Conservation (phyloP, 2,797 vertebrate species). For the Sebastes trivittatus region DNA sequence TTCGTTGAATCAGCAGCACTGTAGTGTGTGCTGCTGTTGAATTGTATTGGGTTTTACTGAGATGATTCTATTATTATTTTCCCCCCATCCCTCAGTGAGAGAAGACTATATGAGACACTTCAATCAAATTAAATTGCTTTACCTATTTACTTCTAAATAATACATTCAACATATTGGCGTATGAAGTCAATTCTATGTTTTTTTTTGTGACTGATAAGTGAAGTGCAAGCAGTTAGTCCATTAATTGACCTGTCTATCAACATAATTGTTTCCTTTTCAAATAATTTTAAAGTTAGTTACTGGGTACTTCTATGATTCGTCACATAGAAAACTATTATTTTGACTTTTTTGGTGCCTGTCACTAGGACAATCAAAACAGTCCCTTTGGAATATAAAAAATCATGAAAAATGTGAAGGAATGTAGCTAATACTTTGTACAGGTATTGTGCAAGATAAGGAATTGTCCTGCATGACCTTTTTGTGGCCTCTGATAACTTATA, state of each 20-base stretch:
- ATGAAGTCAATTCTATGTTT: not conserved
- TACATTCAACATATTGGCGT: not conserved
- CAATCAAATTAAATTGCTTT: not conserved
- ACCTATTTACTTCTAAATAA: not conserved
- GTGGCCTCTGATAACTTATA: not conserved
- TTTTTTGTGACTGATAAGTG: not conserved
- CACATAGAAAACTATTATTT: no score
- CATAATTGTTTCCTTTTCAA: not conserved
- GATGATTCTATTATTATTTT: not conserved
- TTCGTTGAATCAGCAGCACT: not conserved
- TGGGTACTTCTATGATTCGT: no score
- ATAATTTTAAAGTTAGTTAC: no score
- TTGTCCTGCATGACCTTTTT: not conserved
- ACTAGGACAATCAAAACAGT: not conserved
- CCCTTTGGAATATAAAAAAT: not conserved
- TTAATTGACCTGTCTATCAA: not conserved
- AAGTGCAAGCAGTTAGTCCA: not conserved
- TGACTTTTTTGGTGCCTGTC: not conserved
- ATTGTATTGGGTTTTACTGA: not conserved
- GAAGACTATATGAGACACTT: not conserved
- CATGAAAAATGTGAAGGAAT: not conserved
- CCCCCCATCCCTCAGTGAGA: not conserved
- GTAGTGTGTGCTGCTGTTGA: not conserved
- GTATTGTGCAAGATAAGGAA: not conserved
- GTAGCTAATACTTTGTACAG: not conserved